Conservation (phyloP, 2,888 invertebrate species). For the Drosophila kanekoi region DNA sequence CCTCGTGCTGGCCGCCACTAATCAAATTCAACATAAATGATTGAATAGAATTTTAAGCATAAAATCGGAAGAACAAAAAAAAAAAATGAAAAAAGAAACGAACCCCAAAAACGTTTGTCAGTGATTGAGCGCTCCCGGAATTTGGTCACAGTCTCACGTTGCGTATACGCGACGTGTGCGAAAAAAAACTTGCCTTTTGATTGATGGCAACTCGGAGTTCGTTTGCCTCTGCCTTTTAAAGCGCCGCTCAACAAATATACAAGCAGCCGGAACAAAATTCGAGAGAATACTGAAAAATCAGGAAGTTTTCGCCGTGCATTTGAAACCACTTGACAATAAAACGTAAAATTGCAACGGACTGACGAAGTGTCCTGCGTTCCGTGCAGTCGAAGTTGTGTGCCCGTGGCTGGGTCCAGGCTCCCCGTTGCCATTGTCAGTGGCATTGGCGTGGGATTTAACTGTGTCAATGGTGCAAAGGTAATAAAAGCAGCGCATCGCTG, state of each 20-base stretch:
- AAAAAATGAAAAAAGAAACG: neutral
- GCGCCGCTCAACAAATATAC: constrained; percentile 24
- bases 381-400: constrained; percentile 41
- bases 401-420: constrained; percentile 8
- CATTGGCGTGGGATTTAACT: constrained; percentile 66
- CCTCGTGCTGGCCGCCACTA: constrained; percentile 44
- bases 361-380: constrained; percentile 42
- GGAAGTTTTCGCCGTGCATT: constrained; percentile 55
- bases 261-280: neutral
- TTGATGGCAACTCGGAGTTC: constrained; percentile 66
- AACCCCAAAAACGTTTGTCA: constrained; percentile 54
- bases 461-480: constrained; percentile 76
- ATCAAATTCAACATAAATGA: constrained; percentile 81
- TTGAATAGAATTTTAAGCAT: constrained; percentile 77
- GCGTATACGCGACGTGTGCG: constrained; percentile 53
- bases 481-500: constrained; percentile 69
- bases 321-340: constrained; percentile 76
- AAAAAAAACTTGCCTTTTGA: constrained; percentile 48
- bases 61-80: constrained; percentile 40
- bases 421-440: constrained; percentile 59
- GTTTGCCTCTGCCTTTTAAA: constrained; percentile 44
- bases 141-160: constrained; percentile 42
- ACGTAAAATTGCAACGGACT: constrained; percentile 62
- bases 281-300: constrained; percentile 20
- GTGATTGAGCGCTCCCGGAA: constrained; percentile 64